phyloP scores from a whole-genome alignment of 2,797 vertebrate genomes.

The Hirundo rustica region DNA sequence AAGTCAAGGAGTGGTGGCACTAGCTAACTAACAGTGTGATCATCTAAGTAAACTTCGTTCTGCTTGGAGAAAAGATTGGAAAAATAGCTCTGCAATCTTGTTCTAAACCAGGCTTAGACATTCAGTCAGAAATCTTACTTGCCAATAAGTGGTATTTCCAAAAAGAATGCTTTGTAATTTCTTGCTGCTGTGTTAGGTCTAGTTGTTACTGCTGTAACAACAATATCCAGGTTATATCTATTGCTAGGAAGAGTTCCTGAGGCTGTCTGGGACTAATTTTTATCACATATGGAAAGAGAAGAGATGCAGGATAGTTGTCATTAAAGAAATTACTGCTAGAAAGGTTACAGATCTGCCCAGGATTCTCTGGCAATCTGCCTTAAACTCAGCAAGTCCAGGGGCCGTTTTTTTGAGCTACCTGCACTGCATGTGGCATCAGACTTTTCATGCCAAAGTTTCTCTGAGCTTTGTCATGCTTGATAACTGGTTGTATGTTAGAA shows the following conservation, averaged over 20 bases:
- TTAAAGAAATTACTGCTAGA: not conserved
- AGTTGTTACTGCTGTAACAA: not conserved
- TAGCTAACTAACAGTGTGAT: not conserved
- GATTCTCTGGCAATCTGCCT: not conserved
- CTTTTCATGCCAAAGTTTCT: not conserved
- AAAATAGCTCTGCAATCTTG: not conserved
- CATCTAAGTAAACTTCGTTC: not conserved
- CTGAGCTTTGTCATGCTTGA: not conserved
- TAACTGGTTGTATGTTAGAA: not conserved
- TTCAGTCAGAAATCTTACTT: not conserved
- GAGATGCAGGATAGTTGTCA: not conserved
- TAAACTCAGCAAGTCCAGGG: not conserved
- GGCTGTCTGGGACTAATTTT: not conserved
- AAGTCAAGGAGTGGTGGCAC: not conserved
- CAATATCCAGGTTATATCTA: not conserved
- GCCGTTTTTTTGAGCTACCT: not conserved
- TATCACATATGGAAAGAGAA: not conserved
- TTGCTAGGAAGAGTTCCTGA: not conserved
- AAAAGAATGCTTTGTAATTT: not conserved
- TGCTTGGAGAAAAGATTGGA: not conserved
- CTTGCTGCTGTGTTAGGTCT: not conserved
- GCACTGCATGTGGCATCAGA: not conserved
- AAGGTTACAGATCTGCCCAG: not conserved
- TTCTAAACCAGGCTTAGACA: not conserved
- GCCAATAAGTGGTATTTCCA: not conserved